Conservation (phyloP, 2,888 invertebrate genomes). For the Ornithoptera alexandrae region DNA sequence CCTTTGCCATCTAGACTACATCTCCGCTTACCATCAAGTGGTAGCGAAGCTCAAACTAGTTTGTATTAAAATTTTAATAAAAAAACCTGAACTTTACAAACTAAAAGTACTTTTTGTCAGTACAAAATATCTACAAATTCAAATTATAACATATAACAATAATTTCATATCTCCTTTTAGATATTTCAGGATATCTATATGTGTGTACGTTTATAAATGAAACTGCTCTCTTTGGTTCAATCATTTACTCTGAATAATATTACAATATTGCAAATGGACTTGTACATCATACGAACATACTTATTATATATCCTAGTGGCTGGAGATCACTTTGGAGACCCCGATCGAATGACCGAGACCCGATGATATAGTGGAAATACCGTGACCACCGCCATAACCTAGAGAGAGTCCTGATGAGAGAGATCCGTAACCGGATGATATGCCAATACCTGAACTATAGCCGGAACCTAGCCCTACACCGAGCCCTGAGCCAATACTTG, state of each 20-base stretch:
- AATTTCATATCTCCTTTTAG: too few species aligned
- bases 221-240: constrained; percentile 23
- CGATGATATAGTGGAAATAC: constrained; percentile 17
- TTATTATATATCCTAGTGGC: constrained; percentile 29
- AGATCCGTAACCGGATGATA: constrained; percentile 25
- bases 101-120: too few species aligned
- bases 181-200: too few species aligned
- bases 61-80: too few species aligned
- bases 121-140: too few species aligned
- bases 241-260: constrained; percentile 30
- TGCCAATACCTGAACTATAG: constrained; percentile 23
- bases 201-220: neutral
- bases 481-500: constrained; percentile 19
- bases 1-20: too few species aligned
- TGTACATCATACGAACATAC: constrained; percentile 34
- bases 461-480: constrained; percentile 27
- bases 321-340: constrained; percentile 29
- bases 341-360: constrained; percentile 28
- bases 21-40: too few species aligned
- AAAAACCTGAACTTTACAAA: too few species aligned
- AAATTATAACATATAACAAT: too few species aligned
- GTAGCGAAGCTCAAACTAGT: too few species aligned
- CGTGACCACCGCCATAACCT: constrained; percentile 25
- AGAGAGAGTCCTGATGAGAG: constrained; percentile 31
- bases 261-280: constrained; percentile 36